These are phyloP conservation scores for Plagiodera versicolora DNA, from an alignment of 2,888 invertebrate genomes.

Conservation along the genomic window DNA sequence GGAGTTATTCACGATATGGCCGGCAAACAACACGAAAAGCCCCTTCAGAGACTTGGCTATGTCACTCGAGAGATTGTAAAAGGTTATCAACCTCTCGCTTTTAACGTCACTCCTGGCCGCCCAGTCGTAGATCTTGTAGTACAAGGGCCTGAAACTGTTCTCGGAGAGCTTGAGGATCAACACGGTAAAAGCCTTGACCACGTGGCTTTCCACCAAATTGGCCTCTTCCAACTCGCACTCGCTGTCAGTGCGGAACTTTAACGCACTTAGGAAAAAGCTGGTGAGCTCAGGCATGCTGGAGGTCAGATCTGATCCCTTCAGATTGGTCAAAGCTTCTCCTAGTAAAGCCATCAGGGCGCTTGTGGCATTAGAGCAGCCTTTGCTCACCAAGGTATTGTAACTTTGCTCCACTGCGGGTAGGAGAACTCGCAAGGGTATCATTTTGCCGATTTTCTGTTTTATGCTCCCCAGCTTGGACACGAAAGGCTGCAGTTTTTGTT, in stretches of 20 bases:
- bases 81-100: conserved; percentile 74
- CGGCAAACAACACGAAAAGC: conserved; percentile 87
- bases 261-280: conserved; percentile 71
- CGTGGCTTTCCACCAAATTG: conserved; percentile 69
- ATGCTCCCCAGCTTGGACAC: conserved; percentile 63
- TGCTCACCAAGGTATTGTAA: conserved; percentile 64
- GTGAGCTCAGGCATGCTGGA: conserved; percentile 70
- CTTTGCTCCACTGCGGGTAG: conserved; percentile 73
- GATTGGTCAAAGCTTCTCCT: conserved; percentile 69
- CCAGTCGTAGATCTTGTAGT: conserved; percentile 87
- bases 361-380: conserved; percentile 63
- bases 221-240: conserved; percentile 55
- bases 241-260: conserved; percentile 68
- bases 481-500: conserved; percentile 55
- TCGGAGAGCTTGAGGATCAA: conserved; percentile 88
- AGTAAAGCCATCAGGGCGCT: conserved; percentile 75
- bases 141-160: conserved; percentile 84
- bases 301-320: conserved; percentile 65
- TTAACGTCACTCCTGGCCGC: conserved; percentile 66
- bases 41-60: conserved; percentile 83
- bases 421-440: conserved; percentile 73
- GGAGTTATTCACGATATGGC: conserved; percentile 80
- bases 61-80: conserved; percentile 76
- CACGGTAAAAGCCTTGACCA: conserved; percentile 76
- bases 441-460: conserved; percentile 67